Percentiles rank a stretch among this genome's conserved stretches.
These are phyloP conservation scores for Pomatostomus ruficeps DNA, from an alignment of 2,113 vertebrate species.

Conservation along the genomic window DNA sequence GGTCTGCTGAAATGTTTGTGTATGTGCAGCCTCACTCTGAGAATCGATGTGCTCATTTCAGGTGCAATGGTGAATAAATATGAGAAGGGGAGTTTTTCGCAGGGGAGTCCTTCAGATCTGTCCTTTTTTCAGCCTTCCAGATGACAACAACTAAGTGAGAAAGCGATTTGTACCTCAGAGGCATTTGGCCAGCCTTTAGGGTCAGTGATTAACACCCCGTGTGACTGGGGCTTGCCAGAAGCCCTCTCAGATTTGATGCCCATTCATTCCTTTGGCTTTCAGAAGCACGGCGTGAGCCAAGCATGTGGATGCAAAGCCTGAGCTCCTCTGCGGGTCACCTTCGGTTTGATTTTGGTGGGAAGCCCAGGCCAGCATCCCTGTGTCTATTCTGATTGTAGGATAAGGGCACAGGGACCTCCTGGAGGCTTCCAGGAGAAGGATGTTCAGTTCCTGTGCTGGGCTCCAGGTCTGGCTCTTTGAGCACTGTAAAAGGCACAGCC, in stretches of 20 bases:
- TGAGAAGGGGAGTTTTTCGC: not conserved
- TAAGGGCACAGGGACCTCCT: not conserved
- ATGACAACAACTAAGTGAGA: not conserved
- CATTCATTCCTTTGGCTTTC: not conserved
- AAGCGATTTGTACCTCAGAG: not conserved
- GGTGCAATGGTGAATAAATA: not conserved
- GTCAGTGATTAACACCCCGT: not conserved
- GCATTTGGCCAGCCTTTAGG: not conserved
- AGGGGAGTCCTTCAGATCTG: not conserved
- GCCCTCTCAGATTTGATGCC: not conserved
- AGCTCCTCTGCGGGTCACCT: not conserved
- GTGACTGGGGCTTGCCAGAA: not conserved
- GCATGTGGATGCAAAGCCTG: not conserved
- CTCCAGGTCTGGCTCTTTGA: not conserved
- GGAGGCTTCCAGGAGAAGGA: not conserved
- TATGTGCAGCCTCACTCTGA: not conserved
- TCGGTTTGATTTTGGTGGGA: not conserved
- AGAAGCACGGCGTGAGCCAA: fast-evolving
- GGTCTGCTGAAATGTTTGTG: not conserved
- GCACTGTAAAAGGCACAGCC: not conserved
- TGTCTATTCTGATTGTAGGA: not conserved
- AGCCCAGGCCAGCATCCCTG: not conserved
- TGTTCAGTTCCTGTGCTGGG: not conserved
- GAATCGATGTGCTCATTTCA: not conserved
- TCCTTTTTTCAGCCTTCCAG: not conserved